phyloP scores from a whole-genome alignment of 2,888 invertebrate species.

The Blastobasis adustella region DNA sequence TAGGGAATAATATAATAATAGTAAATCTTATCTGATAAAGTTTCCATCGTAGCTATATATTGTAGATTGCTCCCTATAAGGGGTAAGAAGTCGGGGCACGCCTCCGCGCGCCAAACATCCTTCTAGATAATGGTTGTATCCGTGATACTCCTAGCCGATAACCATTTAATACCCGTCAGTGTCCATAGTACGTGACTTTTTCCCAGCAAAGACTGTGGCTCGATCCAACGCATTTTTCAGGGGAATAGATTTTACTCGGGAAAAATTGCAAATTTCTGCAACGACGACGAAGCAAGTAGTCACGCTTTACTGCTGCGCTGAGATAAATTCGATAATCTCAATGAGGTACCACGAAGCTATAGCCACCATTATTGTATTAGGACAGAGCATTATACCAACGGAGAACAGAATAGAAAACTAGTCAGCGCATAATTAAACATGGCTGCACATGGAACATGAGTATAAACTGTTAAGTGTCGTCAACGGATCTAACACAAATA shows the following conservation, averaged over 20 bases:
- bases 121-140: slow-evolving; percentile 10
- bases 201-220: slow-evolving; percentile 30
- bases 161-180: slow-evolving; percentile 40
- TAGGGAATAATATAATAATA: too few species aligned
- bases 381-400: slow-evolving; percentile 38
- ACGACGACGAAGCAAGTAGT: slow-evolving; percentile 29
- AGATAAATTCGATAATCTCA: slow-evolving; percentile 37
- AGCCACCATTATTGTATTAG: slow-evolving; percentile 38
- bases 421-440: too few species aligned
- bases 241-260: slow-evolving; percentile 41
- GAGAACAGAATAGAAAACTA: slow-evolving; percentile 13
- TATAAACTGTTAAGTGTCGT: too few species aligned
- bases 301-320: slow-evolving; percentile 25
- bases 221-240: slow-evolving; percentile 46
- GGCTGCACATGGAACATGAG: too few species aligned
- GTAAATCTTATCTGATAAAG: too few species aligned
- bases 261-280: slow-evolving; percentile 57
- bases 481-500: too few species aligned
- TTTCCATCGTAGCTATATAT: too few species aligned
- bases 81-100: not conserved
- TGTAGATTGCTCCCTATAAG: too few species aligned
- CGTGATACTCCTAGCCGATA: slow-evolving; percentile 29
- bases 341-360: slow-evolving; percentile 26
- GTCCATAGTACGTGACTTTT: slow-evolving; percentile 59
- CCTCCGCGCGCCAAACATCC: slow-evolving; percentile 1